Conservation (phyloP, 2,113 vertebrate genomes). For the Prochilodus magdalenae region DNA sequence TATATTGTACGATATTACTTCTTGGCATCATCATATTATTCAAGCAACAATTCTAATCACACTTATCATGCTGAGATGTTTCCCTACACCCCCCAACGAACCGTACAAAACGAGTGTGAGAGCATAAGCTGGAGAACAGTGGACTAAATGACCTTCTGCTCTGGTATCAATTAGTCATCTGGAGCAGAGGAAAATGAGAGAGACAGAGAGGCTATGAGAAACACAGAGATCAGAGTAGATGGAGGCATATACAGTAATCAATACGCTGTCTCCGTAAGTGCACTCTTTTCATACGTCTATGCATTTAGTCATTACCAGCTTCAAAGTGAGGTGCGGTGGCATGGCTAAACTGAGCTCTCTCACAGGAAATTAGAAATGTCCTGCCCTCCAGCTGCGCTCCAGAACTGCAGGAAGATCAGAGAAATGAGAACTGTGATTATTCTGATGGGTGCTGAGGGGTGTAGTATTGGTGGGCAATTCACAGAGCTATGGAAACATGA, state of each 20-base stretch:
- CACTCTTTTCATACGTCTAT: conserved; percentile 44
- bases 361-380: conserved; percentile 12
- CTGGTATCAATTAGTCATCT: conserved; percentile 86
- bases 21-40: not conserved
- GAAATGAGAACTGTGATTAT: not conserved
- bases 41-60: not conserved
- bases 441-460: not conserved
- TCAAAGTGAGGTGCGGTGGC: conserved; percentile 12
- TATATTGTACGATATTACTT: not conserved
- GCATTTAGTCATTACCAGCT: conserved; percentile 48
- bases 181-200: conserved; percentile 65
- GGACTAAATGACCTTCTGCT: conserved; percentile 78
- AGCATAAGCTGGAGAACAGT: not conserved
- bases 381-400: not conserved
- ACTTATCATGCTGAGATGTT: not conserved
- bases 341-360: not conserved
- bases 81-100: conserved; percentile 11
- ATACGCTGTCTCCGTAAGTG: conserved; percentile 46
- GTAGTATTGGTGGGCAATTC: not conserved
- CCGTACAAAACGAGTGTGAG: conserved; percentile 36
- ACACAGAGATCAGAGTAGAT: conserved; percentile 16
- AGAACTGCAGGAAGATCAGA: not conserved
- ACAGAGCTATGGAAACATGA: not conserved
- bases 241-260: conserved; percentile 34
- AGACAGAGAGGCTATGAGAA: conserved; percentile 25